These are phyloP conservation scores for Emmelina monodactyla DNA, from an alignment of 2,888 invertebrate species.

Conservation along the genomic window DNA sequence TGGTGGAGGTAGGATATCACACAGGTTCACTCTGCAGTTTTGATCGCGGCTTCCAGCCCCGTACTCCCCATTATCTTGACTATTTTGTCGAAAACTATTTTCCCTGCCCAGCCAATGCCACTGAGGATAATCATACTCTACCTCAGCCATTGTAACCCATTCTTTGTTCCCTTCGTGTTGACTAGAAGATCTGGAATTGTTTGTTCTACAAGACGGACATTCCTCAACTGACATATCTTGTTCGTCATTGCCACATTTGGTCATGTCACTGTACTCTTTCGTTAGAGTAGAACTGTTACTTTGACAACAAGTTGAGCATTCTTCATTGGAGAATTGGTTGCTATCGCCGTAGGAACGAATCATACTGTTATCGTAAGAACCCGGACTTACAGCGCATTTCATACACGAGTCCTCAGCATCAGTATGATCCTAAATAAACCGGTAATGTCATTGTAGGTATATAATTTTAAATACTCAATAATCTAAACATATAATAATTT, in stretches of 20 bases:
- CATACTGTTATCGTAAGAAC: conserved; percentile 64
- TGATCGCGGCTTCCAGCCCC: conserved; percentile 42
- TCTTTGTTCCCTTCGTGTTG: conserved; percentile 51
- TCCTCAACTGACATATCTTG: conserved; percentile 55
- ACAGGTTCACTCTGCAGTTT: conserved; percentile 56
- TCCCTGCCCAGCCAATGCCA: conserved; percentile 59
- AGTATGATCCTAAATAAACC: conserved; percentile 43
- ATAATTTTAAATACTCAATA: not conserved
- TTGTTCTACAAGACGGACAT: conserved; percentile 55
- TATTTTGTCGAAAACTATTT: conserved; percentile 49
- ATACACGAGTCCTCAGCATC: conserved; percentile 63
- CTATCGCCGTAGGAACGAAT: conserved; percentile 50
- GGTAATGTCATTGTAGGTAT: conserved; percentile 3
- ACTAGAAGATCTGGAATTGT: conserved; percentile 52
- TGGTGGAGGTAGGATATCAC: conserved; percentile 52
- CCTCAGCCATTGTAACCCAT: conserved; percentile 49
- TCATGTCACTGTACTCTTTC: conserved; percentile 60
- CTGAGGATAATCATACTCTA: conserved; percentile 58
- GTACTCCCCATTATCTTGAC: conserved; percentile 36
- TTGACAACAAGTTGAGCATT: conserved; percentile 55
- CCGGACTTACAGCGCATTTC: conserved; percentile 63
- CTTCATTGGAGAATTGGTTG: conserved; percentile 56
- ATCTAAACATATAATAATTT: not conserved
- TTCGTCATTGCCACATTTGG: conserved; percentile 55
- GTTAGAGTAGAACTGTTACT: conserved; percentile 56